Evolutionary conservation across 2,113 vertebrate genomes (phyloP), one percentile per base, ranked within the genome.

Genomic region (pig (Sus scrofa)): DNA sequence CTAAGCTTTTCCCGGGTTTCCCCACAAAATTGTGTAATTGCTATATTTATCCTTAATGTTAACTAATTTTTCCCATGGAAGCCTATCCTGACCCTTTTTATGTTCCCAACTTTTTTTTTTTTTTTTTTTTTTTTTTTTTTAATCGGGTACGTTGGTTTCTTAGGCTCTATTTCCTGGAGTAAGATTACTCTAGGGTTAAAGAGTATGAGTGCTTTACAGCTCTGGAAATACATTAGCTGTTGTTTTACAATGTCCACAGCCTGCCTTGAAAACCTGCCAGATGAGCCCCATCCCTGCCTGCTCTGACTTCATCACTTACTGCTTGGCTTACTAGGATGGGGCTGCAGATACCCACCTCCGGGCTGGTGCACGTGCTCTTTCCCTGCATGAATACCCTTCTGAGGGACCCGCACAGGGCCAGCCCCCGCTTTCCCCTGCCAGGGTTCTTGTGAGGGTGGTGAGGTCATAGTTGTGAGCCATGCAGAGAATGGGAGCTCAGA

Each of bases 141-240:
- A 60, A 32, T 73, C 92, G 65, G 63, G 32, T 63, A 3, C 20
- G 0, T 83, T 95, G 75, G 7, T 88, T 81, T 91, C 78, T 96
- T 82, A 71, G 84, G 44, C 77, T 68, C 44, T 71, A 0, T 90
- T 96, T 96, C 94, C 83, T 96, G 79, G 83, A 87, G 24, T 86
- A 18, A 54, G 44, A 37, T 97, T 79, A 77, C 54, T 12, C 20
- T 32, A 58, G 39, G 32, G 79, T 75, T 74, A 89, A 86, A 90
- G 86, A 67, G 16, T 68, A 39, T 71, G 82, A 77, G 39, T 1
- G 1, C 73, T 90, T 91, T 83, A 86, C 2, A 68, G 84, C 50
- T 85, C 73, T 91, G 63, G 58, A 91, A 91, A 50, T 50, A 74
- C 1, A 58, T 15, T 82, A n/a, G 71, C 26, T 58, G 11, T 65